Evolutionary conservation across 2,888 invertebrate species (phyloP).

Genomic region (Thymelicus lineola): DNA sequence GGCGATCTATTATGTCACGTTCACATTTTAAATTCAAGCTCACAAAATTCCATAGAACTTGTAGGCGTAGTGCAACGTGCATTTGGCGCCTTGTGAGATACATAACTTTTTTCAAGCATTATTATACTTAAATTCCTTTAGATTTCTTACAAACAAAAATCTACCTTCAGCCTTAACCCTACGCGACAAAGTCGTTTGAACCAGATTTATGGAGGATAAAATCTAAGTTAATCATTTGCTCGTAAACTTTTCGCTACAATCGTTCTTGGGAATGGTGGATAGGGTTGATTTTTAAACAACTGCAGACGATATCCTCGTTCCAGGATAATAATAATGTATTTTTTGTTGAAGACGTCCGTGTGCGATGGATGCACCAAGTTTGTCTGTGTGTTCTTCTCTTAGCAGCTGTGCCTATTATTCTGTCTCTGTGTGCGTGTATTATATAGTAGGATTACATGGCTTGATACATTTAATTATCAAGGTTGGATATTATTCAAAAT

Average conservation of each 20-base stretch:
- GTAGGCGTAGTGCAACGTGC: slow-evolving; percentile 71
- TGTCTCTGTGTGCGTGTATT: slow-evolving; percentile 68
- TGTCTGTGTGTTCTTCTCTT: slow-evolving; percentile 62
- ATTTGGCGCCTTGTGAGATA: slow-evolving; percentile 81
- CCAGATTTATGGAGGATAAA: slow-evolving; percentile 58
- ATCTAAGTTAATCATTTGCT: slow-evolving; percentile 77
- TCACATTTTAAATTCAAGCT: slow-evolving; percentile 25
- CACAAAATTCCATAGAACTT: slow-evolving; percentile 60
- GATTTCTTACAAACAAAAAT: slow-evolving; percentile 46
- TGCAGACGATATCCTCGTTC: slow-evolving; percentile 58
- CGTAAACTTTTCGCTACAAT: slow-evolving; percentile 41
- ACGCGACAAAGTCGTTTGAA: slow-evolving; percentile 49
- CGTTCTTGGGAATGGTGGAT: slow-evolving; percentile 32
- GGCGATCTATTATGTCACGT: slow-evolving; percentile 12
- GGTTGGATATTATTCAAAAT: not conserved
- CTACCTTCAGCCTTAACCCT: slow-evolving; percentile 47
- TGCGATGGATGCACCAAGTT: slow-evolving; percentile 70
- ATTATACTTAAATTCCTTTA: slow-evolving; percentile 75
- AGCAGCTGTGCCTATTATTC: slow-evolving; percentile 83
- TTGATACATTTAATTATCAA: slow-evolving; percentile 55
- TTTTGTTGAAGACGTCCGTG: slow-evolving; percentile 74
- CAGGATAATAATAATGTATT: slow-evolving; percentile 82
- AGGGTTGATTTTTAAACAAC: slow-evolving; percentile 53
- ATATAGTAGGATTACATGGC: slow-evolving; percentile 52
- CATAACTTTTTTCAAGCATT: slow-evolving; percentile 73